Percentiles rank a stretch among this genome's conserved stretches.
phyloP scores from a whole-genome alignment of 2,797 vertebrate genomes.

The Phrynocephalus vlangalii region DNA sequence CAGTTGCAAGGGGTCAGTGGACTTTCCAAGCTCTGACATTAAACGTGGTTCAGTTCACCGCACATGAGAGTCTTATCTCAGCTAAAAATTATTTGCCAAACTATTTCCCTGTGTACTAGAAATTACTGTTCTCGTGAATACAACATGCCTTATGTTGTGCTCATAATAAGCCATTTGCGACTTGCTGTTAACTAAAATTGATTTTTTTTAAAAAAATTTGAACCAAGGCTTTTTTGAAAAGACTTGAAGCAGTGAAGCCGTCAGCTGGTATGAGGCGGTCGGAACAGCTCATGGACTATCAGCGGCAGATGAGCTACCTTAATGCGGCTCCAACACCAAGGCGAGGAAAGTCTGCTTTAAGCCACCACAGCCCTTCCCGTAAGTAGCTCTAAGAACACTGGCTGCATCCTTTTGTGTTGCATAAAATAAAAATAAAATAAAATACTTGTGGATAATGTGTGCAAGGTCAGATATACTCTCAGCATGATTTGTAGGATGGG shows the following conservation, averaged over 20 bases:
- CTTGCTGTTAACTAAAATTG: neutral
- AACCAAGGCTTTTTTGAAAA: slow-evolving; percentile 89
- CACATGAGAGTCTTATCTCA: neutral
- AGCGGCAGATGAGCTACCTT: slow-evolving; percentile 83
- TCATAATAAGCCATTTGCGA: neutral
- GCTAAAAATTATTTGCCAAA: neutral
- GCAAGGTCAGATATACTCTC: neutral
- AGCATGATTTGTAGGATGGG: neutral
- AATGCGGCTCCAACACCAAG: slow-evolving; percentile 67
- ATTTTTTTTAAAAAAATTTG: neutral
- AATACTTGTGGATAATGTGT: neutral
- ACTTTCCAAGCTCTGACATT: too few relatives aligned
- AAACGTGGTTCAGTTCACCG: neutral
- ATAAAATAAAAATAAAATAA: too few relatives aligned
- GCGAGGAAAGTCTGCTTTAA: slow-evolving; percentile 69
- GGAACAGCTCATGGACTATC: slow-evolving; percentile 90
- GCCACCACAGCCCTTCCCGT: slow-evolving; percentile 77
- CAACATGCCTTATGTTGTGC: neutral
- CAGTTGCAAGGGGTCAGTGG: too few relatives aligned
- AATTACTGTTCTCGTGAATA: neutral
- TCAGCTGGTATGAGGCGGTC: slow-evolving; percentile 86
- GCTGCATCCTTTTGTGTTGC: slow-evolving; percentile 16
- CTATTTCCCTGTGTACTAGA: neutral
- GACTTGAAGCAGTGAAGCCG: slow-evolving; percentile 90
- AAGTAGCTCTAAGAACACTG: slow-evolving; percentile 49